Base-by-base conservation (phyloP, 2,113 vertebrate genomes). In the Pionites leucogaster region DNA sequence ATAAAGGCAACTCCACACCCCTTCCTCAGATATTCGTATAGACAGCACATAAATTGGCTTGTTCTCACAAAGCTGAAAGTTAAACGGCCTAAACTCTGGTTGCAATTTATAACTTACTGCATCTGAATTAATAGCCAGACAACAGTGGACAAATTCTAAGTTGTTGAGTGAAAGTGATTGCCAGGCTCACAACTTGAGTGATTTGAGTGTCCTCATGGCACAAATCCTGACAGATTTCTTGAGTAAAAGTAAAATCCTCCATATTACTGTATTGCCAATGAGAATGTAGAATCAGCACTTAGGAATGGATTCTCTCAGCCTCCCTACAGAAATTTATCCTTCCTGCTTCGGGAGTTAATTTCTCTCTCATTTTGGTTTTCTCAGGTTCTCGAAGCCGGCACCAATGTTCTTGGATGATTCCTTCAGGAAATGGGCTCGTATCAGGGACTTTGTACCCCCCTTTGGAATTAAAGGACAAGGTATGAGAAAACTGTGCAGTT, bases 401-500 rank as follows among this genome's bases (percentile, higher is more conserved):
- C 98, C 98, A 86, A 98, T 98, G 98, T 98, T 98, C 95, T 97
- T 98, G 88, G 98, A 98, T 83, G 97, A 98, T 91, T 98, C 98
- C 88, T 98, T 98, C 96, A 98, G 97, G 86, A 98, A 98, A 76
- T 98, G 98, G 98, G 97, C 98, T 60, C 98, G 97, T 91, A 98
- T 98, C 95, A 98, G 98, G 91, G 98, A 98, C 89, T 98, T 98
- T 82, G 98, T 98, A 92, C 98, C 98, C 39, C 98, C 98, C 41
- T 98, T 98, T 97, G 98, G 98, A 91, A 98, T 98, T 98, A 98
- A 98, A 98, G 98, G 98, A 95, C 98, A 98, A 98, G 98, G 98
- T 98, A 98, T 71, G 97, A 81, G 59, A 85, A 86, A 84, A 86
- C 46, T 33, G 6, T 69, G n/a, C 44, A 77, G n/a, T 44, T 71